phyloP scores from a whole-genome alignment of 2,113 vertebrate genomes.

The Melanerpes formicivorus region DNA sequence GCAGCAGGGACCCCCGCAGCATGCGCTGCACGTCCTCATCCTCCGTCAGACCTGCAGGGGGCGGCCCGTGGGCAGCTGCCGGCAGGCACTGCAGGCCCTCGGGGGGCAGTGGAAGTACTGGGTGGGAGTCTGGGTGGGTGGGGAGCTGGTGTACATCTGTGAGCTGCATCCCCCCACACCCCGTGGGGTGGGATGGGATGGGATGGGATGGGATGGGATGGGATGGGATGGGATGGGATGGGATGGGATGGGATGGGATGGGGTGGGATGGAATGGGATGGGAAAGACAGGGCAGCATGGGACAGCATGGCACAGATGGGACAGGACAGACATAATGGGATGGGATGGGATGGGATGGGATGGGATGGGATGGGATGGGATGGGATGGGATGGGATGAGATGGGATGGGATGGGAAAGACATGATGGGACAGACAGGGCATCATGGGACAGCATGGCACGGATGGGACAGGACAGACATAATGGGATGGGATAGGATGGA shows the following conservation, averaged over 20 bases:
- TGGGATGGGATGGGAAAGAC: background rate
- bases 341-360: background rate
- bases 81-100: background rate
- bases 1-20: slow-evolving; percentile 87
- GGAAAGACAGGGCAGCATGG: too few species aligned
- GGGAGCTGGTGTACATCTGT: background rate
- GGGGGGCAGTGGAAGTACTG: background rate
- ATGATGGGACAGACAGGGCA: background rate
- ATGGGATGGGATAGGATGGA: too few species aligned
- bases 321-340: background rate
- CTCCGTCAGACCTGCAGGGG: slow-evolving; percentile 82
- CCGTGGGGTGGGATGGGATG: background rate
- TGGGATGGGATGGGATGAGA: background rate
- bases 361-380: background rate
- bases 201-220: background rate
- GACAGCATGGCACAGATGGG: background rate
- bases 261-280: too few species aligned
- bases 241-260: too few species aligned
- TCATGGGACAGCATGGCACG: too few species aligned
- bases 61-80: background rate
- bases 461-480: background rate
- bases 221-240: too few species aligned
- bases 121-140: background rate
- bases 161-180: background rate
- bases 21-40: slow-evolving; percentile 88